phyloP scores from a whole-genome alignment of 2,113 vertebrate species.

The Smithornis capensis region DNA sequence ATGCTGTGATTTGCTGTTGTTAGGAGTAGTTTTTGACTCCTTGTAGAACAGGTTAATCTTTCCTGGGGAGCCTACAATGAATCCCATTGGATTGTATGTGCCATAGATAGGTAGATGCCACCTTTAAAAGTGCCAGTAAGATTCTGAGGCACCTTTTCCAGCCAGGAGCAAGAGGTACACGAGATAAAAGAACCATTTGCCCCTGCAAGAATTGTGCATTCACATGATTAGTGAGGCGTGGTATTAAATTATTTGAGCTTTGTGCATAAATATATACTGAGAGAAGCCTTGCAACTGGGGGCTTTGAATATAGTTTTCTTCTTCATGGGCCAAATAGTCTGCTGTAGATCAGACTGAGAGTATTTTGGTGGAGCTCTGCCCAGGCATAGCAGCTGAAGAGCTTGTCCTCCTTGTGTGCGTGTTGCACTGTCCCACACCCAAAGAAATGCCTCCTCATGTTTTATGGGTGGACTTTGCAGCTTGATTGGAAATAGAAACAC shows the following conservation, averaged over 20 bases:
- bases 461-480: conserved; percentile 42
- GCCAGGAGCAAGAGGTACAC: neutral
- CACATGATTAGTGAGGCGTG: conserved; percentile 38
- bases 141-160: conserved; percentile 11
- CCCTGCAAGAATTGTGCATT: conserved; percentile 51
- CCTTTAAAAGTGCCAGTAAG: neutral
- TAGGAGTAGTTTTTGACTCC: neutral
- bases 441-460: conserved; percentile 23
- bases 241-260: conserved; percentile 60
- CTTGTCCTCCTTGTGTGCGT: neutral
- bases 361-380: neutral
- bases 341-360: neutral
- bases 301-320: neutral
- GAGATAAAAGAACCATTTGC: neutral
- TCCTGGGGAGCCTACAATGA: neutral
- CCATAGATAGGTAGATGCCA: neutral
- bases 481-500: conserved; percentile 45
- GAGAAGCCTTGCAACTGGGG: neutral
- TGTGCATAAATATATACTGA: conserved; percentile 32
- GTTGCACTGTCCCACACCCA: conserved; percentile 9
- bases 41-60: neutral
- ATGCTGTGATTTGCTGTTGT: neutral
- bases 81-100: neutral
- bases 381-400: neutral
- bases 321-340: neutral